These are phyloP conservation scores for Scatophagus argus DNA, from an alignment of 2,113 vertebrate genomes.

Conservation along the genomic window DNA sequence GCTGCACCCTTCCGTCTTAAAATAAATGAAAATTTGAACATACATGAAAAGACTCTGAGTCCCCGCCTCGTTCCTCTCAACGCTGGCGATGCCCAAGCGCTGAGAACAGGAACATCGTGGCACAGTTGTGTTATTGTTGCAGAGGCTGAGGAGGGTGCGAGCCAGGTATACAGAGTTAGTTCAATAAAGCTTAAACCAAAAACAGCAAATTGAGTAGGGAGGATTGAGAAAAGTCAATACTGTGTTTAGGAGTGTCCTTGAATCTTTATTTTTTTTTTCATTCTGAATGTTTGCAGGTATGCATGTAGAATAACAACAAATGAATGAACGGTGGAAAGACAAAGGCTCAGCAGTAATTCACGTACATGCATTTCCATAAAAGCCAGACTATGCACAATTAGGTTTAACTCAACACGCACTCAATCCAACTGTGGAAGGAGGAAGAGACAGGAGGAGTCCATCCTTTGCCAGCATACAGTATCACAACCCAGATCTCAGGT, in stretches of 20 bases:
- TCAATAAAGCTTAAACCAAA: conserved; percentile 71
- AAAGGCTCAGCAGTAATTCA: conserved; percentile 30
- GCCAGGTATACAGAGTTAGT: conserved; percentile 68
- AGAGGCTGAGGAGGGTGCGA: conserved; percentile 54
- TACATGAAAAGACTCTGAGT: conserved; percentile 48
- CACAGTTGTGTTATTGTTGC: conserved; percentile 68
- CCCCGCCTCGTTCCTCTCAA: conserved; percentile 27
- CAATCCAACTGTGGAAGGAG: conserved; percentile 40
- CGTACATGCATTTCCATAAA: conserved; percentile 51
- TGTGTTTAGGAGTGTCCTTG: conserved; percentile 39
- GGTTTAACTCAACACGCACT: conserved; percentile 8
- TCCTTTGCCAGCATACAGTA: conserved; percentile 29
- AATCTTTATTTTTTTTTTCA: conserved; percentile 16
- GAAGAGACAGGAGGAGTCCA: conserved; percentile 7
- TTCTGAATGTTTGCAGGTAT: conserved; percentile 35
- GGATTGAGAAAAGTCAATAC: conserved; percentile 37
- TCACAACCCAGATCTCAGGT: conserved; percentile 62
- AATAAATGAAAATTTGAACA: conserved; percentile 64
- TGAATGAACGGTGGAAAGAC: conserved; percentile 47
- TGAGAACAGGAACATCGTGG: conserved; percentile 59
- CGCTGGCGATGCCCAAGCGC: conserved; percentile 20
- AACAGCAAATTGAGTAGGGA: conserved; percentile 65
- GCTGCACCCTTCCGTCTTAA: conserved; percentile 54
- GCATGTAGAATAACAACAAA: conserved; percentile 28
- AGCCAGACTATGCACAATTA: conserved; percentile 40